Evolutionary conservation across 2,888 invertebrate genomes (phyloP).

Genomic region (Catonia carolina): DNA sequence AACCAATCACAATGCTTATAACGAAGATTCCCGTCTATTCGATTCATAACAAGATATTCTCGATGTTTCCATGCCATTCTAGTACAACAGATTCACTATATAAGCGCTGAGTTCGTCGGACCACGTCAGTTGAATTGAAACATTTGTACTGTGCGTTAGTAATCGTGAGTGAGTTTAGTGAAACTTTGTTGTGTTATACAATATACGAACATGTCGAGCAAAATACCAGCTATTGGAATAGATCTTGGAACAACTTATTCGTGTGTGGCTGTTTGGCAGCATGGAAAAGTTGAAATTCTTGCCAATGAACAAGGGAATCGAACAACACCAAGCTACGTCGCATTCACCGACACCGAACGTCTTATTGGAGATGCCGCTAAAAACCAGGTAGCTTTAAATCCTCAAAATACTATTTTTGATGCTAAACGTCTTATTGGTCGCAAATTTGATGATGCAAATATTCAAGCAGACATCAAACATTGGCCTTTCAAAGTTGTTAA

Average conservation of each 20-base stretch:
- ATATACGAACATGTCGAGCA: conserved; percentile 29
- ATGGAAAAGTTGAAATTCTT: conserved; percentile 73
- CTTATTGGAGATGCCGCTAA: conserved; percentile 42
- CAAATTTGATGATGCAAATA: conserved; percentile 60
- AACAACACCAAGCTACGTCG: conserved; percentile 72
- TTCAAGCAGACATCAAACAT: conserved; percentile 71
- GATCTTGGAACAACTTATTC: conserved; percentile 84
- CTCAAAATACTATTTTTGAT: conserved; percentile 67
- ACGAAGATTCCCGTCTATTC: too few relatives aligned
- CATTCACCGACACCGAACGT: conserved; percentile 51
- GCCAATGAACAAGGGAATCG: conserved; percentile 74
- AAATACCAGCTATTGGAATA: conserved; percentile 65
- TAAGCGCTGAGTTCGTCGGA: not conserved
- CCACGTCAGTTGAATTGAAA: too few relatives aligned
- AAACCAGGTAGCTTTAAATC: conserved; percentile 65
- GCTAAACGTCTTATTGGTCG: conserved; percentile 67
- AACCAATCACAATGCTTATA: too few relatives aligned
- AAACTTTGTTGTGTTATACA: not conserved
- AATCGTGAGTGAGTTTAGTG: too few relatives aligned
- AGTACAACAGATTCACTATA: too few relatives aligned
- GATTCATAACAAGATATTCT: too few relatives aligned
- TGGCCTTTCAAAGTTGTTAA: conserved; percentile 74
- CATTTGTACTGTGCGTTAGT: too few relatives aligned
- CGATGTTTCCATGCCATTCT: too few relatives aligned
- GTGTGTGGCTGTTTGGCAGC: conserved; percentile 73